Evolutionary conservation across 2,888 invertebrate species (phyloP).

Genomic region (Stegophylla sp.): DNA sequence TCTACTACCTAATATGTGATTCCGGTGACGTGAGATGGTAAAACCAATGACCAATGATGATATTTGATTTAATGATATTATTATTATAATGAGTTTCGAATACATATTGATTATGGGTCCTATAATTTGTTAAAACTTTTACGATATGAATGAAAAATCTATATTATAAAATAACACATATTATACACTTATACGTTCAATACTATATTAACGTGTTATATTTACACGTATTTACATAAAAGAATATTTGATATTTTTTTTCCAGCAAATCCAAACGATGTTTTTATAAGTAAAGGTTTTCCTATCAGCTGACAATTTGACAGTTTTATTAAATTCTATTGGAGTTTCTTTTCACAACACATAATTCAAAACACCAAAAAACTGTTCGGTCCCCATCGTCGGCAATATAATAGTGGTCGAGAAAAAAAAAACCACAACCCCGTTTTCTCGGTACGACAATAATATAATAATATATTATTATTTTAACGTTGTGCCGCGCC

Average conservation of each 20-base stretch:
- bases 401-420: neutral
- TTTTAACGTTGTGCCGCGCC: neutral
- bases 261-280: neutral
- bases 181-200: too few relatives aligned
- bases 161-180: slow-evolving; percentile 12
- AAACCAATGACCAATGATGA: neutral
- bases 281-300: neutral
- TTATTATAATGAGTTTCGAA: slow-evolving; percentile 3
- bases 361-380: slow-evolving; percentile 19
- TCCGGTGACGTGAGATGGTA: neutral
- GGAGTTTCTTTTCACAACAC: neutral
- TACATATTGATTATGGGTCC: neutral
- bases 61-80: too few relatives aligned
- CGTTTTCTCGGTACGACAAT: slow-evolving; percentile 6
- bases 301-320: slow-evolving; percentile 34
- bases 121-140: neutral
- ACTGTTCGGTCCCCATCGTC: neutral
- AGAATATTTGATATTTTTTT: neutral
- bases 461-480: slow-evolving; percentile 6
- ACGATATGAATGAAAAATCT: neutral
- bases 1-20: neutral
- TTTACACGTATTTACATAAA: neutral
- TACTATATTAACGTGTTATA: neutral
- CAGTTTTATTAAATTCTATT: slow-evolving; percentile 45
- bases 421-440: neutral